These are phyloP conservation scores for Darevskia nairensis DNA, from an alignment of 2,797 vertebrate genomes.

Conservation along the genomic window DNA sequence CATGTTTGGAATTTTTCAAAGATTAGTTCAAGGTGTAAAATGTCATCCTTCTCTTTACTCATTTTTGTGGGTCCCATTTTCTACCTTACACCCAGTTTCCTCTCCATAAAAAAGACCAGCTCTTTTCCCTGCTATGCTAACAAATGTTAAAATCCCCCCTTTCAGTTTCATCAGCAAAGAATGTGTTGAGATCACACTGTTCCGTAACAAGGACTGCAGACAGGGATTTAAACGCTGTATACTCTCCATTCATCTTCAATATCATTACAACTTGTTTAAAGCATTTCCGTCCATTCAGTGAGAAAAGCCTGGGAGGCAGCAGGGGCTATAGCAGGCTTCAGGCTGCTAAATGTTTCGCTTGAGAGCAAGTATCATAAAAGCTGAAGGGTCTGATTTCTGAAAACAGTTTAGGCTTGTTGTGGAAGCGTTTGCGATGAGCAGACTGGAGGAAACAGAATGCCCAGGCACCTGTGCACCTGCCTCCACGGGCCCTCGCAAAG, in stretches of 20 bases:
- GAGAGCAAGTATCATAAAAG: slow-evolving; percentile 63
- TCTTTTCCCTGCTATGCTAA: background rate
- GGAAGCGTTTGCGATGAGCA: background rate
- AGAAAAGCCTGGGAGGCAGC: slow-evolving; percentile 61
- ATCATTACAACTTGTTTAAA: slow-evolving; percentile 65
- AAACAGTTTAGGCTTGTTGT: slow-evolving; percentile 61
- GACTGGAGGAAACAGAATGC: slow-evolving; percentile 60
- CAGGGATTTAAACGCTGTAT: slow-evolving; percentile 74
- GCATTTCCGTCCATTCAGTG: slow-evolving; percentile 57
- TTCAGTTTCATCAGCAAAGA: slow-evolving; percentile 53
- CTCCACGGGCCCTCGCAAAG: slow-evolving; percentile 63
- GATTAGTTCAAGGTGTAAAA: background rate
- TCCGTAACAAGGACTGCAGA: slow-evolving; percentile 58
- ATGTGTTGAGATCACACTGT: slow-evolving; percentile 54
- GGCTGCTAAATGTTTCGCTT: slow-evolving; percentile 62
- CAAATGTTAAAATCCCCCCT: slow-evolving; percentile 34
- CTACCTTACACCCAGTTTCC: background rate
- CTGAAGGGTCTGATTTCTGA: slow-evolving; percentile 65
- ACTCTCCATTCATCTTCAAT: slow-evolving; percentile 68
- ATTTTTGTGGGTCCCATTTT: background rate
- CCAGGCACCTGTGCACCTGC: slow-evolving; percentile 76
- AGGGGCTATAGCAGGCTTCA: slow-evolving; percentile 46
- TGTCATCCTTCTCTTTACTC: background rate
- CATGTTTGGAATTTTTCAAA: background rate
- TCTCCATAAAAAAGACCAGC: background rate